A percentile compares a stretch with the other conserved stretches of the same genome.
Evolutionary conservation across 2,888 invertebrate genomes (phyloP).

Genomic region (Melanostoma scalare): DNA sequence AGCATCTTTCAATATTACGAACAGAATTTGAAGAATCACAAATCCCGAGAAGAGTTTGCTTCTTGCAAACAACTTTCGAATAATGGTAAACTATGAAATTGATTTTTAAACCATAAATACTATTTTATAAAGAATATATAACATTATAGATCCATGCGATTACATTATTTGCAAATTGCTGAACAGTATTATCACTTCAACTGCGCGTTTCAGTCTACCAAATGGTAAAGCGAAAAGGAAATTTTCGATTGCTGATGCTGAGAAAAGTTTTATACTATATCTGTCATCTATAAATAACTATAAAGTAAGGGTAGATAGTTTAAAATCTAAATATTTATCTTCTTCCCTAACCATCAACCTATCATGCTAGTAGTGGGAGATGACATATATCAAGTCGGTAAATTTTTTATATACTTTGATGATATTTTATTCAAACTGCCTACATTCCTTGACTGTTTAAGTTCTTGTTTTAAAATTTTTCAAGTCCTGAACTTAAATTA

Average conservation of each 20-base stretch:
- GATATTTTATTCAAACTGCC: slow-evolving; percentile 3
- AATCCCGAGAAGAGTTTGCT: slow-evolving; percentile 1
- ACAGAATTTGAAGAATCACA: slow-evolving; percentile 1
- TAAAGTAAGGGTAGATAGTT: background rate
- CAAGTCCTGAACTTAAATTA: slow-evolving; percentile 28
- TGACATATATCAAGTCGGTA: slow-evolving; percentile 11
- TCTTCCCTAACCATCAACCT: slow-evolving; percentile 11
- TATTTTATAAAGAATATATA: background rate
- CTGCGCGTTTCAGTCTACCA: background rate
- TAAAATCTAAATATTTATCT: slow-evolving; percentile 1
- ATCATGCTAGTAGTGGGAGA: slow-evolving; percentile 26
- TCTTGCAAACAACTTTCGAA: background rate
- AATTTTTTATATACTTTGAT: slow-evolving; percentile 29
- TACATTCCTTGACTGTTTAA: no score
- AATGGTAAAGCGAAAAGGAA: background rate
- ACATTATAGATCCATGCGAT: slow-evolving; percentile 2
- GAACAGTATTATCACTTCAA: background rate
- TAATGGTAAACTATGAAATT: no score
- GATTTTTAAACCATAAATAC: background rate
- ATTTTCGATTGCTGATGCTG: background rate
- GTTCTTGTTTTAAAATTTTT: slow-evolving; percentile 33
- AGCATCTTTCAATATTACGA: background rate
- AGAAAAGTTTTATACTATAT: background rate
- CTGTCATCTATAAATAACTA: background rate
- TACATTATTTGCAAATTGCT: background rate